Conservation (phyloP, 2,888 invertebrate genomes). For the Heliconius sara region DNA sequence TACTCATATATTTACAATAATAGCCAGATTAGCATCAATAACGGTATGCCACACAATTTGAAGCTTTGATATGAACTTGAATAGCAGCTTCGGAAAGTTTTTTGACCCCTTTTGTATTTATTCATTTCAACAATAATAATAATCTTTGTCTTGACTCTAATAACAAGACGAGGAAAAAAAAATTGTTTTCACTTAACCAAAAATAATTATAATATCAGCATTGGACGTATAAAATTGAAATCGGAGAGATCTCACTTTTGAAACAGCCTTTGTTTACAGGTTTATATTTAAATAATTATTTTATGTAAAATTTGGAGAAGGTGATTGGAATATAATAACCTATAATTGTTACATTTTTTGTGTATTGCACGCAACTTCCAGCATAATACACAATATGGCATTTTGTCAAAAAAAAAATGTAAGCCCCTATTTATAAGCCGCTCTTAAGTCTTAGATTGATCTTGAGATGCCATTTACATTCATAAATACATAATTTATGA, state of each 20-base stretch:
- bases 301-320: neutral
- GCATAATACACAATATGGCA: neutral
- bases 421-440: no score
- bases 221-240: neutral
- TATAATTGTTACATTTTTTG: no score
- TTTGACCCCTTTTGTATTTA: conserved; percentile 54
- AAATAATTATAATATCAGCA: neutral
- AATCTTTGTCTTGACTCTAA: neutral
- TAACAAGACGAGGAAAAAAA: neutral
- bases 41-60: conserved; percentile 40
- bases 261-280: neutral
- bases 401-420: neutral
- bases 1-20: conserved; percentile 36
- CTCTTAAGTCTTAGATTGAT: no score
- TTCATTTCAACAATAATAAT: conserved; percentile 22
- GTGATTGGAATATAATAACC: no score
- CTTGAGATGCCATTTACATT: no score
- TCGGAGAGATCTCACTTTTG: neutral
- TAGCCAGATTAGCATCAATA: conserved; percentile 46
- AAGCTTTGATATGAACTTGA: conserved; percentile 48
- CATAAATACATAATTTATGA: no score
- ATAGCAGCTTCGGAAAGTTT: conserved; percentile 53
- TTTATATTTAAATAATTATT: neutral
- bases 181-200: neutral
- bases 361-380: neutral